Conservation (phyloP, 2,888 invertebrate genomes). For the Synergus gifuensis region DNA sequence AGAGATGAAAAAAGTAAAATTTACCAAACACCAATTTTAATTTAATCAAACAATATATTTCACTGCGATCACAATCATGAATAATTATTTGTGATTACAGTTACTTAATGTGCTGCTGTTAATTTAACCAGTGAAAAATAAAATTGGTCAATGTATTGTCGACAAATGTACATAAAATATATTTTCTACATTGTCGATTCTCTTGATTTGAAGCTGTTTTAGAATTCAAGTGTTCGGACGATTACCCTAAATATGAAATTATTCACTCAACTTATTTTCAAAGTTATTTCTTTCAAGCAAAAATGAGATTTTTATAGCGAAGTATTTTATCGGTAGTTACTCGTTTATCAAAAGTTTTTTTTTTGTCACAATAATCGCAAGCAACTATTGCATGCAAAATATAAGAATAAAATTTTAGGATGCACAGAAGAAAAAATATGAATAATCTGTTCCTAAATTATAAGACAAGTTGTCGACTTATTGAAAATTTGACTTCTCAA, state of each 20-base stretch:
- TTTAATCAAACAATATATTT: not conserved
- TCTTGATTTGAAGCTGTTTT: not conserved
- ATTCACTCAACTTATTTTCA: not conserved
- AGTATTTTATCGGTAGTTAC: not conserved
- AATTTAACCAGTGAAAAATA: too few relatives aligned
- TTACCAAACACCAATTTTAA: too few relatives aligned
- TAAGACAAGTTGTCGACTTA: not conserved
- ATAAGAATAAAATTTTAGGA: conserved; percentile 58
- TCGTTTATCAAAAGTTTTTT: too few relatives aligned
- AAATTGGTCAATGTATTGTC: not conserved
- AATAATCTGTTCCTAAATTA: not conserved
- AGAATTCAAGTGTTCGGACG: too few relatives aligned
- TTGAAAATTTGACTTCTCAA: not conserved
- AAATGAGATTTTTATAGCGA: not conserved
- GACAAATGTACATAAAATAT: conserved; percentile 15
- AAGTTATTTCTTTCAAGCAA: not conserved
- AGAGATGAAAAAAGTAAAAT: too few relatives aligned
- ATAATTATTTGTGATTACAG: not conserved
- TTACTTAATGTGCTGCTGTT: too few relatives aligned
- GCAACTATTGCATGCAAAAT: conserved; percentile 70
- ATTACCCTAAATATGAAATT: too few relatives aligned
- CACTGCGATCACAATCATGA: not conserved
- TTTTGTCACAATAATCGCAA: conserved; percentile 56
- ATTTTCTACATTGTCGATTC: conserved; percentile 22
- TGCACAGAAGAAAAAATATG: not conserved